phyloP scores from a whole-genome alignment of 2,797 vertebrate species.

The Diglossa cyanea region DNA sequence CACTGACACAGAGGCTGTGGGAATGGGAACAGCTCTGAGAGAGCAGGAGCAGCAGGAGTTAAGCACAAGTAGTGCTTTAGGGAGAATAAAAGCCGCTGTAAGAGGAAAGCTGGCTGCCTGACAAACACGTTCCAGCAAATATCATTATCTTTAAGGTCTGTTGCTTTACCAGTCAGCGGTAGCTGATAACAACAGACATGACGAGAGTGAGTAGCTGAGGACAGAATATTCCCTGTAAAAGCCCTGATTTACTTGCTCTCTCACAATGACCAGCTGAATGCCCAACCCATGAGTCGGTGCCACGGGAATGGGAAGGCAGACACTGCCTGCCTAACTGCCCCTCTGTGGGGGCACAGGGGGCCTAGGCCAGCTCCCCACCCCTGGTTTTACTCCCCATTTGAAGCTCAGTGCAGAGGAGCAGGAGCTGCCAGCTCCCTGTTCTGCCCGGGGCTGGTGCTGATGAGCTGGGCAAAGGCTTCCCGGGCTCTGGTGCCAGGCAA shows the following conservation, averaged over 20 bases:
- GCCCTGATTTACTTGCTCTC: background rate
- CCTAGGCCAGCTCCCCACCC: rapidly evolving
- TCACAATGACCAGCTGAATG: background rate
- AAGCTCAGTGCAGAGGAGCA: background rate
- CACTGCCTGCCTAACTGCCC: background rate
- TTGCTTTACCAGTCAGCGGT: conserved; percentile 13
- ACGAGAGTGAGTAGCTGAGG: background rate
- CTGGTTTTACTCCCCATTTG: background rate
- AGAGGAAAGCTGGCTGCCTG: conserved; percentile 49
- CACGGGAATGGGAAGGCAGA: rapidly evolving
- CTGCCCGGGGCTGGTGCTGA: background rate
- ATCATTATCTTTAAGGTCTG: conserved; percentile 42
- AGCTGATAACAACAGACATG: conserved; percentile 36
- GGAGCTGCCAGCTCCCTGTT: background rate
- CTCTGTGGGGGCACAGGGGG: rapidly evolving
- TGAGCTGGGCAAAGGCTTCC: background rate
- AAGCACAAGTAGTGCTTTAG: background rate
- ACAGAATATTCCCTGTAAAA: background rate
- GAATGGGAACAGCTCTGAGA: rapidly evolving
- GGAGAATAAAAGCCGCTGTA: background rate
- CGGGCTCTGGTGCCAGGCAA: background rate
- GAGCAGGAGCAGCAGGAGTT: background rate
- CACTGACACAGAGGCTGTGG: background rate
- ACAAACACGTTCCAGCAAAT: conserved; percentile 50
- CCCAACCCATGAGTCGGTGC: background rate